Base-by-base conservation (phyloP, 2,888 invertebrate genomes). In the Tetragonisca angustula region DNA sequence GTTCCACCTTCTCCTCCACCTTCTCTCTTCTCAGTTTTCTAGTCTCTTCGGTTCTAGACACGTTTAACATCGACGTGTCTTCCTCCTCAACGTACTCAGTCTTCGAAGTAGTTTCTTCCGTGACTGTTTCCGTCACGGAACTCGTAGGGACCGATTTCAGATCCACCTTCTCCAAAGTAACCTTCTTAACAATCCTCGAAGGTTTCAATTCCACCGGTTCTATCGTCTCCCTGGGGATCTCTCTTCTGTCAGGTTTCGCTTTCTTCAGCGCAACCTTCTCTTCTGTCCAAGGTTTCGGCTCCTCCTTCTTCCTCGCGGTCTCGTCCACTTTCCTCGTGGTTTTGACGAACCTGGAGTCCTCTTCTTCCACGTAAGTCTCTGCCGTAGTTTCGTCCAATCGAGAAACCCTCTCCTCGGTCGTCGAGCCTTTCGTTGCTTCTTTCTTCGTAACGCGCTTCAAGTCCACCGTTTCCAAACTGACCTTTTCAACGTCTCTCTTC, bases 121-220 rank as follows among this genome's bases (percentile, higher is more conserved):
- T 65, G 21, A 79, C 69, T 68, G 70, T 74, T 1, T 83, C 72
- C 15, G 21, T 90, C 94, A 93, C 86, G 2, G 62, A 32, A 32
- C 32, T 61, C 1, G 65, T 71, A 21, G 87, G 88, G 89, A 94
- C 93, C 85, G 95, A 93, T 89, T 96, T 96, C 5, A 96, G 92
- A 85, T 94, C 95, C 19, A 96, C 95, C 87, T 95, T 95, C 93
- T 97, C 96, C 2, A 92, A 27, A 21, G 87, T 89, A 50, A 87
- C 80, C 65, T 89, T 65, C 62, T 87, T 91, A 36, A 81, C 87
- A 43, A 95, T 95, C 90, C 96, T 96, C 0, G 96, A 95, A 3
- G 96, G 96, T 87, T 96, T 95, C 88, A 96, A 92, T 89, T 95
- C 95, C 17, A 96, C 95, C 62, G 93, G 89, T 87, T 95, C 95